Percentiles rank a stretch among this genome's conserved stretches.
Conservation (phyloP, 2,888 invertebrate species). For the Lasioglossum lativentre region DNA sequence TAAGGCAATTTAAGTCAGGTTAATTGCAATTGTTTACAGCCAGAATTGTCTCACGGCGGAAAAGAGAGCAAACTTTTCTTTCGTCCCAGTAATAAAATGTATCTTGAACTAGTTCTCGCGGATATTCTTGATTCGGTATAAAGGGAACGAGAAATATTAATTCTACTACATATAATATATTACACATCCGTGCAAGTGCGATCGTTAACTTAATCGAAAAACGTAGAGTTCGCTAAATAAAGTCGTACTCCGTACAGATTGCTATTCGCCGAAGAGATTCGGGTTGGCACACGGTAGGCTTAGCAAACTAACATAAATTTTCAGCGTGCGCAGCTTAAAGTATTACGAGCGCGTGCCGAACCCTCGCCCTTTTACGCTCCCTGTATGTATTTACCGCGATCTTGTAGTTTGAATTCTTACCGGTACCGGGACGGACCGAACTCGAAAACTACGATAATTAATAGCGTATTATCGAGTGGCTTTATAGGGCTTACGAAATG, state of each 20-base stretch:
- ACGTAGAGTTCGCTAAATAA: conserved; percentile 28
- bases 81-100: neutral
- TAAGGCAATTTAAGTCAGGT: neutral
- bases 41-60: neutral
- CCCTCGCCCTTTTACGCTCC: conserved; percentile 56
- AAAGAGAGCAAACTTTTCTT: neutral
- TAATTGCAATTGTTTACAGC: neutral
- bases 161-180: too few species aligned
- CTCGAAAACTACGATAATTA: conserved; percentile 40
- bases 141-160: too few species aligned
- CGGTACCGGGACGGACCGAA: conserved; percentile 16
- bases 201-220: neutral
- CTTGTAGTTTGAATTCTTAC: conserved; percentile 31
- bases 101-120: neutral
- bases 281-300: conserved; percentile 75
- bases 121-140: too few species aligned
- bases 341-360: conserved; percentile 66
- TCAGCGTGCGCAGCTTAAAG: conserved; percentile 63
- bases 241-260: conserved; percentile 32
- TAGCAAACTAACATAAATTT: conserved; percentile 80
- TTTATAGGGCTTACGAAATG: neutral
- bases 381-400: conserved; percentile 49
- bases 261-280: conserved; percentile 77
- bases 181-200: neutral
- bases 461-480: neutral